Percentiles rank a stretch among this genome's conserved stretches.
These are phyloP conservation scores for Corydoras maculifer DNA, from an alignment of 2,113 vertebrate genomes.

Conservation along the genomic window DNA sequence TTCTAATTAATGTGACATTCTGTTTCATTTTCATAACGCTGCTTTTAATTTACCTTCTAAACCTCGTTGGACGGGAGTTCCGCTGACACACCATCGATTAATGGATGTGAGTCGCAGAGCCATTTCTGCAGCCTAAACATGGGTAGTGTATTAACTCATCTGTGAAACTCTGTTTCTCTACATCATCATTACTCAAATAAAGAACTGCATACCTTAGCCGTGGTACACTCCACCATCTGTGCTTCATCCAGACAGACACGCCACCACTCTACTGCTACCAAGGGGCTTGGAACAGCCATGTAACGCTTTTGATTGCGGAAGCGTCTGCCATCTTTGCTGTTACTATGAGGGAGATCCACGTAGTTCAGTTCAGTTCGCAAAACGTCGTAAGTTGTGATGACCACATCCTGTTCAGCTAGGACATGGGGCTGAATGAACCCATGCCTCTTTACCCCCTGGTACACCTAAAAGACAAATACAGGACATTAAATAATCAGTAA, in stretches of 20 bases:
- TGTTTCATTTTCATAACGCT: too few relatives aligned
- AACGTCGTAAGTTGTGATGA: slow-evolving; percentile 96
- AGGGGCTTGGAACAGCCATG: slow-evolving; percentile 95
- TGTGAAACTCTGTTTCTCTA: too few relatives aligned
- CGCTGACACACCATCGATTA: slow-evolving; percentile 97
- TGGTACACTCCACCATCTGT: slow-evolving; percentile 96
- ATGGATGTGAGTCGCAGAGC: slow-evolving; percentile 87
- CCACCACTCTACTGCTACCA: slow-evolving; percentile 98
- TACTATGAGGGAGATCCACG: slow-evolving; percentile 93
- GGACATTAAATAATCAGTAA: background rate
- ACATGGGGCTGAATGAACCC: slow-evolving; percentile 92
- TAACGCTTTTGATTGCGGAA: slow-evolving; percentile 95
- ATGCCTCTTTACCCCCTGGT: slow-evolving; percentile 95
- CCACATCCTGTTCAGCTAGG: slow-evolving; percentile 93
- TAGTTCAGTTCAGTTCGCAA: slow-evolving; percentile 93
- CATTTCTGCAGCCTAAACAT: slow-evolving; percentile 91
- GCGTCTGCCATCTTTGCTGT: slow-evolving; percentile 87
- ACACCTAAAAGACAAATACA: slow-evolving; percentile 65
- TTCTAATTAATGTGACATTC: too few relatives aligned
- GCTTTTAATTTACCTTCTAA: slow-evolving; percentile 75
- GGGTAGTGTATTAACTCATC: too few relatives aligned
- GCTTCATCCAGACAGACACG: slow-evolving; percentile 95
- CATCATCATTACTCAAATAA: background rate
- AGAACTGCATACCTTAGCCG: slow-evolving; percentile 76
- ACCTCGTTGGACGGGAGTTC: slow-evolving; percentile 95